Percentiles rank a stretch among this genome's conserved stretches.
These are phyloP conservation scores for Portevinia maculata DNA, from an alignment of 2,888 invertebrate species.

Conservation along the genomic window DNA sequence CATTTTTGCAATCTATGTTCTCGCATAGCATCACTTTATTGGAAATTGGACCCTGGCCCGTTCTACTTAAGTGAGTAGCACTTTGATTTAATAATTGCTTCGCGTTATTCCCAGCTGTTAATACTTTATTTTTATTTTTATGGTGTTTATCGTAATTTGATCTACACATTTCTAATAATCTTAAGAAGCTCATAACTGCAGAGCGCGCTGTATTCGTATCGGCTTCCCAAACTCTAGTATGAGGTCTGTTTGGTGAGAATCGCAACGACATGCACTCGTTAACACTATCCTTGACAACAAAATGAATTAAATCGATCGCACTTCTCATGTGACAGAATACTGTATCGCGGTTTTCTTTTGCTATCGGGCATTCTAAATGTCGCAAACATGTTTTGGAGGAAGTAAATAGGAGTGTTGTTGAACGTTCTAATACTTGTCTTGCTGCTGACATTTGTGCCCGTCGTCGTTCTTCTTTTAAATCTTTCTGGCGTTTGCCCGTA, in stretches of 20 bases:
- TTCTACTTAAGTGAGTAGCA: constrained; percentile 14
- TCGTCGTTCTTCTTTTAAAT: constrained; percentile 95
- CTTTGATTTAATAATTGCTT: constrained; percentile 61
- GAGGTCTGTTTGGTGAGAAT: constrained; percentile 74
- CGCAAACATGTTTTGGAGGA: constrained; percentile 98
- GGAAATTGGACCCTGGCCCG: constrained; percentile 39
- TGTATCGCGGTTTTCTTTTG: constrained; percentile 97
- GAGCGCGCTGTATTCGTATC: constrained; percentile 88
- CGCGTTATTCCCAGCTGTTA: constrained; percentile 54
- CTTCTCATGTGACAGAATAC: constrained; percentile 99
- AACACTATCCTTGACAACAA: constrained; percentile 98
- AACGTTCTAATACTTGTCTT: constrained; percentile 96
- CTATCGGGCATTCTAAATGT: constrained; percentile 96
- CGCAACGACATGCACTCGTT: constrained; percentile 85
- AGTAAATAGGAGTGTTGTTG: constrained; percentile 97
- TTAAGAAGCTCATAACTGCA: constrained; percentile 91
- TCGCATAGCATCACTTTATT: constrained; percentile 52
- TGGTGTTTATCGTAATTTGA: constrained; percentile 75
- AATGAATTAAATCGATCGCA: constrained; percentile 98
- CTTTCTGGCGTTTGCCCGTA: constrained; percentile 91
- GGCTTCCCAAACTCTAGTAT: constrained; percentile 85
- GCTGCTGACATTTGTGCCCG: constrained; percentile 98
- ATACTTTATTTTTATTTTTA: constrained; percentile 57
- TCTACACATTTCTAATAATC: constrained; percentile 89
- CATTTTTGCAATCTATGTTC: constrained; percentile 75